Evolutionary conservation across 2,888 invertebrate genomes (phyloP), one percentile per base, ranked within the genome.

Genomic region (Psococerastis gibbosa): DNA sequence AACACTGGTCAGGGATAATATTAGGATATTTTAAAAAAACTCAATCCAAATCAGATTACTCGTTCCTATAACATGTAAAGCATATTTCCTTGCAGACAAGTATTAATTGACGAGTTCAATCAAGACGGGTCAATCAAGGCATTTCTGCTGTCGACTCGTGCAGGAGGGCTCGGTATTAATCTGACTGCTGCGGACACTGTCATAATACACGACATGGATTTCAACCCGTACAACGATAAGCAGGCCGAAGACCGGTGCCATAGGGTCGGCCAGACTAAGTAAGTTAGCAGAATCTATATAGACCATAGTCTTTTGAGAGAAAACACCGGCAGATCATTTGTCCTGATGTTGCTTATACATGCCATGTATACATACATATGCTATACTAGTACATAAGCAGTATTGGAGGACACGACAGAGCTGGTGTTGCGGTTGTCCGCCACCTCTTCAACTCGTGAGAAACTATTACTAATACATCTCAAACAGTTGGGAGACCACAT

Each of bases 141-240:
- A 53, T 95, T 95, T 64, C 68, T 95, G 46, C 61, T 95, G 52
- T 91, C 92, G 3, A 95, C 95, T 1, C 75, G 74, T 58, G 95
- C 95, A 1, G 95, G 95, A 23, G 97, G 95, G n/a, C 69, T 92
- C 42, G 92, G 92, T 44, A 91, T 92, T 56, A 92, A 92, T 67
- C 70, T 92, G 49, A 89, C 89, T 0, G 78, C 88, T 0, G 95
- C 97, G 0, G 92, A 95, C 65, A 85, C 85, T 9, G 95, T 95
- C 51, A 80, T 92, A 53, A 80, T 97, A 50, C 94, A 97, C 60
- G 97, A 97, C 58, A 88, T 95, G 42, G 97, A 97, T 67, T 94
- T 91, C 61, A 97, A 97, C 66, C 95, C 95, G 0, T 94, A 95
- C 63, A 95, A 95, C 60, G 95, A 97, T 61, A 94, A 92, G 61